These are phyloP conservation scores for Desmophyllum pertusum DNA, from an alignment of 92 coral and sea anemone species.

Conservation along the genomic window DNA sequence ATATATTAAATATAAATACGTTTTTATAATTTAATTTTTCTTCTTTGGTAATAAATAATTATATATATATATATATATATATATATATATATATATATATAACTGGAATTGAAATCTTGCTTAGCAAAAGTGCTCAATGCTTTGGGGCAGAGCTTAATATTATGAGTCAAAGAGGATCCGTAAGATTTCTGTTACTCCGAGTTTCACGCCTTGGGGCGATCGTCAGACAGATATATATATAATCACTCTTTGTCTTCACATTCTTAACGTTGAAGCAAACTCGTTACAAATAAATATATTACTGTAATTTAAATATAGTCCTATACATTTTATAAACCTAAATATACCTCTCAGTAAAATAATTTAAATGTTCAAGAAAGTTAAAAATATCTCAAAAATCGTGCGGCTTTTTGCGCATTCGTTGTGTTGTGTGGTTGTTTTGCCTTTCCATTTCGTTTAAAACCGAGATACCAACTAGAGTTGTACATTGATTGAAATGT, in stretches of 20 bases:
- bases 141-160: no score
- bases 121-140: no score
- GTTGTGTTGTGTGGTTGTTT: slow-evolving; percentile 41
- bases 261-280: background rate
- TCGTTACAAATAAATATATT: background rate
- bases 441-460: slow-evolving; percentile 27
- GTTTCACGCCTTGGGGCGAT: no score
- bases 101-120: no score
- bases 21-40: background rate
- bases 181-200: no score
- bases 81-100: no score
- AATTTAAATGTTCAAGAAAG: background rate
- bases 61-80: no score
- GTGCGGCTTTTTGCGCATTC: slow-evolving; percentile 18
- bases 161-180: no score
- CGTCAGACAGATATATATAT: no score
- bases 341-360: slow-evolving; percentile 18
- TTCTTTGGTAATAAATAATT: background rate
- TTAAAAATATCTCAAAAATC: slow-evolving; percentile 4
- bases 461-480: slow-evolving; percentile 28
- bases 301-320: background rate
- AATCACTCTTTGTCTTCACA: background rate
- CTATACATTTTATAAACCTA: background rate
- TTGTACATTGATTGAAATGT: slow-evolving; percentile 17
- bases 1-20: background rate